Evolutionary conservation across 2,888 invertebrate species (phyloP).

Genomic region (Choristoneura rosaceana): DNA sequence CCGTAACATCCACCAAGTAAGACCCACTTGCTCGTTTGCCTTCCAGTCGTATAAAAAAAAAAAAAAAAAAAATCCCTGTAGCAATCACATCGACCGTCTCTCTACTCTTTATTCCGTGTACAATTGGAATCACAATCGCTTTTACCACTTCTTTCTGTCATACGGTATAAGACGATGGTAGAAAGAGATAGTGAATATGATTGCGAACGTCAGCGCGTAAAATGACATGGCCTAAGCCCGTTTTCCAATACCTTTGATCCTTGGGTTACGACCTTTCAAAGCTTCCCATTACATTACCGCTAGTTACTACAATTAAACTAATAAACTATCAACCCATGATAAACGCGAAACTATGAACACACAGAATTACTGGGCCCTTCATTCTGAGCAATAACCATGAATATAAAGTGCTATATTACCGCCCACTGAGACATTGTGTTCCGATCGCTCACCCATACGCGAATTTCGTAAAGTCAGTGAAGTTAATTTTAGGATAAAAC

Average conservation of each 20-base stretch:
- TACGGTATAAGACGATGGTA: no score
- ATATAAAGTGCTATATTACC: not conserved
- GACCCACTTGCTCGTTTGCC: no score
- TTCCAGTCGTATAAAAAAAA: no score
- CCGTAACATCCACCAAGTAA: no score
- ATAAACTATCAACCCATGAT: not conserved
- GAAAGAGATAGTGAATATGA: no score
- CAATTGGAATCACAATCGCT: no score
- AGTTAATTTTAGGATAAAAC: not conserved
- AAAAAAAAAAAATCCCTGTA: no score
- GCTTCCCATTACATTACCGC: not conserved
- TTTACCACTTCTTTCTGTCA: no score
- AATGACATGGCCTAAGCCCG: no score
- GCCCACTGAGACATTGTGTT: not conserved
- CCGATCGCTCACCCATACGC: not conserved
- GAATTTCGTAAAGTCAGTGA: not conserved
- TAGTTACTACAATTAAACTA: not conserved
- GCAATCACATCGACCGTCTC: no score
- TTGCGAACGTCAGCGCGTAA: no score
- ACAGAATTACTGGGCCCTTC: not conserved
- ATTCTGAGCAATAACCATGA: slow-evolving; percentile 3
- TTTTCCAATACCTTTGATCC: not conserved
- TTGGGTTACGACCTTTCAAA: not conserved
- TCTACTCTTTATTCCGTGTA: no score
- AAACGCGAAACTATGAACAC: not conserved